Evolutionary conservation across 2,888 invertebrate genomes (phyloP).

Genomic region (Andricus quercusramuli): DNA sequence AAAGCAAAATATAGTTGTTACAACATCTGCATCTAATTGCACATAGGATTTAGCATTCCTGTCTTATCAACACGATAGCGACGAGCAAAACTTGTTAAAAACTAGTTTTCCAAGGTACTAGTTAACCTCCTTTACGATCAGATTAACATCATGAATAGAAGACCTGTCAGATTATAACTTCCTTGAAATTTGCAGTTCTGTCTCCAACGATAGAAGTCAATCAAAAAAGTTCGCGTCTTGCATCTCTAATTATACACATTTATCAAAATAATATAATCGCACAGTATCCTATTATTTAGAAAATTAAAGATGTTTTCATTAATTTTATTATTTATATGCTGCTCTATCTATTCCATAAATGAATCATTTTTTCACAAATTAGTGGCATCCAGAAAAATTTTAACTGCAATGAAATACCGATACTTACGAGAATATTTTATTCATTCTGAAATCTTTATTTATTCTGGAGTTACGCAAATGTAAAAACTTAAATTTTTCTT

Average conservation of each 20-base stretch:
- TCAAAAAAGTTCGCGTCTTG: background rate
- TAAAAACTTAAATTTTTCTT: too few relatives aligned
- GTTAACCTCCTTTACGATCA: conserved; percentile 17
- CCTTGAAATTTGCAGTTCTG: conserved; percentile 31
- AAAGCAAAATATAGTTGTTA: background rate
- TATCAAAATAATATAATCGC: background rate
- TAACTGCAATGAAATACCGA: too few relatives aligned
- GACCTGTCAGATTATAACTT: conserved; percentile 20
- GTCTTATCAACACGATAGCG: conserved; percentile 9
- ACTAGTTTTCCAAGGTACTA: conserved; percentile 27
- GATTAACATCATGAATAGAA: conserved; percentile 6
- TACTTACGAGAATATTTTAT: too few relatives aligned
- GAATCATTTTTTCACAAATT: too few relatives aligned
- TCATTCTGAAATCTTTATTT: too few relatives aligned
- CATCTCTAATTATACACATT: background rate
- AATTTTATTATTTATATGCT: too few relatives aligned
- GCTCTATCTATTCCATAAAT: too few relatives aligned
- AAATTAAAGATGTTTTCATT: too few relatives aligned
- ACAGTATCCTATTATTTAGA: too few relatives aligned
- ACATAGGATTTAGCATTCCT: background rate
- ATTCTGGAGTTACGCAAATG: too few relatives aligned
- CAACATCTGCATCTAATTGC: background rate
- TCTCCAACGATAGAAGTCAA: conserved; percentile 1
- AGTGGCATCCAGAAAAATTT: too few relatives aligned
- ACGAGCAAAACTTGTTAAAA: conserved; percentile 18